Evolutionary conservation across 2,797 vertebrate species (phyloP).

Genomic region (Limosa lapponica): DNA sequence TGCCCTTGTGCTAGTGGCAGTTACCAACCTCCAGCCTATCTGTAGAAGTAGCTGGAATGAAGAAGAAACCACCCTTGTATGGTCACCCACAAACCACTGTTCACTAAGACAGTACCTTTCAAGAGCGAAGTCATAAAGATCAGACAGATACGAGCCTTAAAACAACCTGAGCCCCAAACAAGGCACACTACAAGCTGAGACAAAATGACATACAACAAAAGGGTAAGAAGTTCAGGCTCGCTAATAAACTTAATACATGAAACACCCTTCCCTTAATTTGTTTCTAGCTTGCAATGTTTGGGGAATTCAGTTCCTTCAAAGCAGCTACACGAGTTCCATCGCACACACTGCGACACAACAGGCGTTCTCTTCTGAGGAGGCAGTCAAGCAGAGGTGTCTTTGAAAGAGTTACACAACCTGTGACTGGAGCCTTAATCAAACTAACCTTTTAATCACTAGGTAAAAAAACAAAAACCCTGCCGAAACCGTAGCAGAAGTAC

Average conservation of each 20-base stretch:
- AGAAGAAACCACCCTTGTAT: not conserved
- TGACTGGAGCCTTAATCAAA: conserved; percentile 17
- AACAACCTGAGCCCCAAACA: not conserved
- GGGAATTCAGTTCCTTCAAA: conserved; percentile 58
- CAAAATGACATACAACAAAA: not conserved
- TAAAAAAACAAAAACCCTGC: not conserved
- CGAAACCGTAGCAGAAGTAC: not conserved
- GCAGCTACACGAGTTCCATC: conserved; percentile 31
- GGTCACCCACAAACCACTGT: not conserved
- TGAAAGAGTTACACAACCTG: conserved; percentile 56
- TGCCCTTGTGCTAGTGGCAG: not conserved
- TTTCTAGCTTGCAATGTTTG: conserved; percentile 54
- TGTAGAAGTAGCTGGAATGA: not conserved
- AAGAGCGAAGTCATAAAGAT: not conserved
- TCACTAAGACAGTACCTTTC: not conserved
- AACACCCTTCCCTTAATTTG: conserved; percentile 48
- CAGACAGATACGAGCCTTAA: not conserved
- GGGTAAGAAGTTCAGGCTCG: not conserved
- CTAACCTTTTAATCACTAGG: conserved; percentile 60
- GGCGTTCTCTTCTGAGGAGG: conserved; percentile 66
- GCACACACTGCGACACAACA: conserved; percentile 20
- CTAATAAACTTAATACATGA: conserved; percentile 10
- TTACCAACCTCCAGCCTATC: not conserved
- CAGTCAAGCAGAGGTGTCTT: conserved; percentile 54
- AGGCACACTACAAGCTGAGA: not conserved